Percentiles rank a stretch among this genome's conserved stretches.
phyloP scores from a whole-genome alignment of 2,113 vertebrate species.

The Protomyctophum bolini region DNA sequence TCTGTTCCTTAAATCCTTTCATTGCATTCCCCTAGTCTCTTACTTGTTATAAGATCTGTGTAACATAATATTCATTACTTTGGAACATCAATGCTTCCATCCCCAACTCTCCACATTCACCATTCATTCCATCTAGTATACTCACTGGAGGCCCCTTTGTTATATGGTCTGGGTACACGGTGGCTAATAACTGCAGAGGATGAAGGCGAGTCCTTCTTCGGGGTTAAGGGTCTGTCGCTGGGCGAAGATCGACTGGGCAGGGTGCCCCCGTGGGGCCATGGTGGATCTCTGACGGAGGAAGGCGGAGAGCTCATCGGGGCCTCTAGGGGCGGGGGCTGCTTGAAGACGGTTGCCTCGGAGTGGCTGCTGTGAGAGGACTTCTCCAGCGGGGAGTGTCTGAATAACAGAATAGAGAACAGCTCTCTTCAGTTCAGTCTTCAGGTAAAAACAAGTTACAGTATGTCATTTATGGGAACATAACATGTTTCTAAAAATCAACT shows the following conservation, averaged over 20 bases:
- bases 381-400: constrained; percentile 87
- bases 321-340: constrained; percentile 78
- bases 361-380: constrained; percentile 85
- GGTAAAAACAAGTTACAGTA: too few species aligned
- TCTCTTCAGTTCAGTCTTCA: too few species aligned
- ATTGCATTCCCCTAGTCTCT: too few species aligned
- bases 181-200: constrained; percentile 47
- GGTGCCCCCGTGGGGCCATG: constrained; percentile 74
- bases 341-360: constrained; percentile 83
- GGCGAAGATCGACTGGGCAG: constrained; percentile 55
- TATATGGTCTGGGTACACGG: constrained; percentile 82
- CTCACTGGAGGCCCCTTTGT: constrained; percentile 90
- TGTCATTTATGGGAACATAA: too few species aligned
- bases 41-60: too few species aligned
- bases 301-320: constrained; percentile 73
- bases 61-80: not conserved
- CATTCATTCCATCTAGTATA: constrained; percentile 35
- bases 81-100: not conserved
- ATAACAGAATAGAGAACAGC: not conserved
- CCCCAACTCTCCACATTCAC: not conserved
- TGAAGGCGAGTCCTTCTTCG: constrained; percentile 74
- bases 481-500: too few species aligned
- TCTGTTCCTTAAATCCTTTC: too few species aligned
- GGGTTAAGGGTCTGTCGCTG: constrained; percentile 62
- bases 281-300: constrained; percentile 79